A percentile compares a stretch with the other conserved stretches of the same genome.
Evolutionary conservation across 2,797 vertebrate species (phyloP).

Genomic region (Botia kubotai): DNA sequence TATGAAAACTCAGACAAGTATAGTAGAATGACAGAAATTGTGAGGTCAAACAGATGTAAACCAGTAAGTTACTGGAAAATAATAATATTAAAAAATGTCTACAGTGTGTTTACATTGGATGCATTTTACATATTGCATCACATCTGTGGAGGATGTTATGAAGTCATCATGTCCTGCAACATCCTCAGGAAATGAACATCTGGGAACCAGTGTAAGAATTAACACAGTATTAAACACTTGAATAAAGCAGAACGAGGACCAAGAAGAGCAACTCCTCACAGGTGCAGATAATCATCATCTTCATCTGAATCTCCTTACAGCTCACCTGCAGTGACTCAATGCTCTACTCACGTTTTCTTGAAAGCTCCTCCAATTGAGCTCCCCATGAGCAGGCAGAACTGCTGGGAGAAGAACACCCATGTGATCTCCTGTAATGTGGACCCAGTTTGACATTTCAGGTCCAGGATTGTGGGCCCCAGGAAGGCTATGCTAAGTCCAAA

Average conservation of each 20-base stretch:
- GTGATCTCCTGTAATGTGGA: constrained; percentile 93
- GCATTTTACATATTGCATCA: not conserved
- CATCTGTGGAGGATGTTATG: not conserved
- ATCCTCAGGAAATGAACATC: not conserved
- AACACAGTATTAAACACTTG: not conserved
- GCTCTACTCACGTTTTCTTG: constrained; percentile 89
- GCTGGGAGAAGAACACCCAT: constrained; percentile 97
- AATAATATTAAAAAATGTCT: not conserved
- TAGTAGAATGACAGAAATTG: too few species aligned
- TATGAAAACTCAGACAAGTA: too few species aligned
- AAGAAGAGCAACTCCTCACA: not conserved
- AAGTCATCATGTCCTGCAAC: not conserved
- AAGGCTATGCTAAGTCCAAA: constrained; percentile 97
- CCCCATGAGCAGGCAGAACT: constrained; percentile 92
- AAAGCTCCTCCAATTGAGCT: constrained; percentile 90
- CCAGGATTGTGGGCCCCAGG: constrained; percentile 94
- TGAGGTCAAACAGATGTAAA: not conserved
- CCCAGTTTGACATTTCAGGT: constrained; percentile 94
- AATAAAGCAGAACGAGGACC: constrained; percentile 28
- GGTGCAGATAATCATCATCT: not conserved
- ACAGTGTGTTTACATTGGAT: not conserved
- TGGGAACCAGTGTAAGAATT: not conserved
- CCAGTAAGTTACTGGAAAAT: not conserved
- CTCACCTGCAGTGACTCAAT: not conserved
- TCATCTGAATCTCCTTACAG: not conserved